Conservation (phyloP, 1,140 invertebrate genomes). For the Diachasmimorpha longicaudata region DNA sequence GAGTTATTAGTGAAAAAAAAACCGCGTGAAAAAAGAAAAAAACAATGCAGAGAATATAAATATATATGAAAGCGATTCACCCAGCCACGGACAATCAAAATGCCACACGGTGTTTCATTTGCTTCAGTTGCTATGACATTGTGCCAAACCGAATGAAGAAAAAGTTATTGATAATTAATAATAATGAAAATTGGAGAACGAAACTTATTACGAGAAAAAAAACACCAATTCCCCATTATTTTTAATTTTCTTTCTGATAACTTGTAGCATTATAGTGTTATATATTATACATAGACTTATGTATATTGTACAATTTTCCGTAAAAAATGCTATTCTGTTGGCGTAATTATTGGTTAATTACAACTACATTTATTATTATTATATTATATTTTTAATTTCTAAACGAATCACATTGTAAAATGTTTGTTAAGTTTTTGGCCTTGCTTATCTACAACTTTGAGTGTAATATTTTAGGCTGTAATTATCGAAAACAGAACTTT, state of each 20-base stretch:
- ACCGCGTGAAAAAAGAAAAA: background rate
- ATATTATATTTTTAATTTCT: constrained; percentile 56
- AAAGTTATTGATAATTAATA: constrained; percentile 4
- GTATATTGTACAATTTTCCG: constrained; percentile 38
- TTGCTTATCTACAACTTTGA: constrained; percentile 58
- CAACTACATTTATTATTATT: constrained; percentile 36
- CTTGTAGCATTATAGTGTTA: constrained; percentile 30
- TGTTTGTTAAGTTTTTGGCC: constrained; percentile 64
- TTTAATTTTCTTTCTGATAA: constrained; percentile 43
- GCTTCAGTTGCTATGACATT: constrained; percentile 51
- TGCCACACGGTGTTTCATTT: constrained; percentile 51
- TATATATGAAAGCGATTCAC: constrained; percentile 20
- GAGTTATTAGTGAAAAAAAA: background rate
- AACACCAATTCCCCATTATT: constrained; percentile 18
- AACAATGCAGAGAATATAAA: background rate
- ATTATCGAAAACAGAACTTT: constrained; percentile 52
- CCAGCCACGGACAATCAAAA: constrained; percentile 56
- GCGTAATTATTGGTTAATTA: constrained; percentile 34
- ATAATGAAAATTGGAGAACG: background rate
- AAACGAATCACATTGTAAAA: constrained; percentile 54
- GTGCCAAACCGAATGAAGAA: constrained; percentile 45
- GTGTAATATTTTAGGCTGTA: constrained; percentile 61
- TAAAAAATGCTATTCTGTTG: constrained; percentile 41
- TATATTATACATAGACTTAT: constrained; percentile 21
- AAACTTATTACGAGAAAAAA: constrained; percentile 1